Conservation (phyloP, 2,888 invertebrate genomes). For the Cheilosia variabilis region DNA sequence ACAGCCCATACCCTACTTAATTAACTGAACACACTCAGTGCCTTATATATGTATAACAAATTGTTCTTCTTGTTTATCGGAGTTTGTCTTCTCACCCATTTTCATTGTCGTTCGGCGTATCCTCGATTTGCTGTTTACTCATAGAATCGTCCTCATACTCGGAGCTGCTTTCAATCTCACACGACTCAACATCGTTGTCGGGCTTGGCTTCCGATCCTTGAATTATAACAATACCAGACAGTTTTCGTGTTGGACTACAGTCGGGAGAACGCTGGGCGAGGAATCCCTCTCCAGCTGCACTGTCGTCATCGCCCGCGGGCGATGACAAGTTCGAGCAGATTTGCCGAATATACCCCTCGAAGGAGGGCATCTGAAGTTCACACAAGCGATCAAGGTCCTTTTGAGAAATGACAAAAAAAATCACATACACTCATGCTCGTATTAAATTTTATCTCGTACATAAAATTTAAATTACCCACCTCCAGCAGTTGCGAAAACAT, state of each 20-base stretch:
- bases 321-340: conserved; percentile 80
- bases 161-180: conserved; percentile 70
- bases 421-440: neutral
- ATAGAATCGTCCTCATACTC: conserved; percentile 76
- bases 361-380: conserved; percentile 79
- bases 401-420: neutral
- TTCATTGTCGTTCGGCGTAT: conserved; percentile 41
- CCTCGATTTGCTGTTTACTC: conserved; percentile 48
- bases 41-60: neutral
- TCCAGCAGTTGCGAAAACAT: conserved; percentile 77
- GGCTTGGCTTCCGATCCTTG: conserved; percentile 66
- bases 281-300: conserved; percentile 11
- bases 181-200: conserved; percentile 53
- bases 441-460: neutral
- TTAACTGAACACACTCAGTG: conserved; percentile 9
- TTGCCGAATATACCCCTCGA: conserved; percentile 79
- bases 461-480: conserved; percentile 57
- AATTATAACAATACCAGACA: conserved; percentile 72
- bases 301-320: conserved; percentile 33
- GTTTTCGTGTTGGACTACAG: conserved; percentile 54
- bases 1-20: conserved; percentile 4
- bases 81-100: conserved; percentile 45
- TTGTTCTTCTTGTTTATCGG: conserved; percentile 8
- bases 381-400: conserved; percentile 82
- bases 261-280: neutral